Evolutionary conservation across 2,888 invertebrate species (phyloP).

Genomic region (Philereme transversata): DNA sequence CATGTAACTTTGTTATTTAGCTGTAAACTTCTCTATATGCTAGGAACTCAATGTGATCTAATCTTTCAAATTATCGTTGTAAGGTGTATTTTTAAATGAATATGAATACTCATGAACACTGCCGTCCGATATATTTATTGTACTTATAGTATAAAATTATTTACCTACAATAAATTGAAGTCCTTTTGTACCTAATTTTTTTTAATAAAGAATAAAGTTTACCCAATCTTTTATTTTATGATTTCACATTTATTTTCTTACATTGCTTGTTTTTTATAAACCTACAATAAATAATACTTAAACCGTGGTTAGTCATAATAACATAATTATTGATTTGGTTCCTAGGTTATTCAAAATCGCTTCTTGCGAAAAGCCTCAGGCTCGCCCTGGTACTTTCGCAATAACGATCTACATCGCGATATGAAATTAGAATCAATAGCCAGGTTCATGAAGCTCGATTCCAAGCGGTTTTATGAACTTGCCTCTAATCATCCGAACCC

Average conservation of each 20-base stretch:
- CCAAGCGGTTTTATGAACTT: too few relatives aligned
- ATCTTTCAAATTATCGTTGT: conserved; percentile 11
- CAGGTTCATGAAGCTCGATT: too few relatives aligned
- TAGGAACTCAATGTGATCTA: conserved; percentile 22
- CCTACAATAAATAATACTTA: too few relatives aligned
- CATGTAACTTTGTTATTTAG: conserved; percentile 6
- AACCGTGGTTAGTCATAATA: too few relatives aligned
- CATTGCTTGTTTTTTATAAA: too few relatives aligned
- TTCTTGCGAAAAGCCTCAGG: too few relatives aligned
- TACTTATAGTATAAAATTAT: conserved; percentile 39
- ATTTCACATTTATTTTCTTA: neutral
- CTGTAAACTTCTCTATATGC: conserved; percentile 5
- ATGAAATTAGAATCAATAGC: too few relatives aligned
- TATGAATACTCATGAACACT: conserved; percentile 38
- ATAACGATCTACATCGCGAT: too few relatives aligned
- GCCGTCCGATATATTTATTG: conserved; percentile 44
- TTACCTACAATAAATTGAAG: conserved; percentile 43
- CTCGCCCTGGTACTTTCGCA: too few relatives aligned
- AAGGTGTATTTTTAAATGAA: conserved; percentile 15
- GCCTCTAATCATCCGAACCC: too few relatives aligned
- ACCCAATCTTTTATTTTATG: conserved; percentile 1
- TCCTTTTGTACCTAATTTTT: conserved; percentile 73
- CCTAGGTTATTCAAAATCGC: too few relatives aligned
- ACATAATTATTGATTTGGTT: too few relatives aligned
- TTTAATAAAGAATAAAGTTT: conserved; percentile 49